Percentiles rank a stretch among this genome's conserved stretches.
Evolutionary conservation across 2,797 vertebrate species (phyloP).

Genomic region (Nannoperca obscura): DNA sequence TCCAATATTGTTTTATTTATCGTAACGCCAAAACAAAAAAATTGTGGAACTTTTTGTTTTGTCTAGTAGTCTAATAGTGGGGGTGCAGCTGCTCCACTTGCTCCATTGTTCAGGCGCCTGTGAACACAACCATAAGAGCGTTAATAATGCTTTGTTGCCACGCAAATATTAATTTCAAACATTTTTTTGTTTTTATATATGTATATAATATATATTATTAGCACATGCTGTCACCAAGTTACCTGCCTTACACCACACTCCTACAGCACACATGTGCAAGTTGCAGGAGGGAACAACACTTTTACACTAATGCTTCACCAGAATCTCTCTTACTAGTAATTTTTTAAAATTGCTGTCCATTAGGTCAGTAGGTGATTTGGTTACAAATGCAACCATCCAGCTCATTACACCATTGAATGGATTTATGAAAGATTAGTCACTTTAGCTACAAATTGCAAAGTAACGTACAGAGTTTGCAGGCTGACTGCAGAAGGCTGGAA

Average conservation of each 20-base stretch:
- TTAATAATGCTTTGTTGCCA: background rate
- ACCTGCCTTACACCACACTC: background rate
- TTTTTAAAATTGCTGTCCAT: no score
- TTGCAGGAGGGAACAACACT: background rate
- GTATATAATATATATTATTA: no score
- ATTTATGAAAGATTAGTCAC: slow-evolving; percentile 49
- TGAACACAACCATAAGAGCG: background rate
- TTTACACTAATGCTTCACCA: background rate
- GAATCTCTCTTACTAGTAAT: slow-evolving; percentile 2
- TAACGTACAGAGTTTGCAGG: slow-evolving; percentile 40
- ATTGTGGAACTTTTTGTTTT: no score
- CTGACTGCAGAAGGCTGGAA: slow-evolving; percentile 74
- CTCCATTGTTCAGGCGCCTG: no score
- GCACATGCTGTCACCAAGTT: slow-evolving; percentile 6
- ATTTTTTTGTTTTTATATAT: no score
- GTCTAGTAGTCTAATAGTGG: no score
- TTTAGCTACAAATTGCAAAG: slow-evolving; percentile 47
- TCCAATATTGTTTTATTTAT: no score
- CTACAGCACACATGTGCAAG: background rate
- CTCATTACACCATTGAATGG: background rate
- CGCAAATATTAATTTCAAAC: background rate
- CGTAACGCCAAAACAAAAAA: no score
- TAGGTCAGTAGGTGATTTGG: slow-evolving; percentile 10
- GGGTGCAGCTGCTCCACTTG: no score
- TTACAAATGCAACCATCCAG: background rate